These are phyloP conservation scores for Adelphocoris suturalis DNA, from an alignment of 2,888 invertebrate genomes.

Conservation along the genomic window DNA sequence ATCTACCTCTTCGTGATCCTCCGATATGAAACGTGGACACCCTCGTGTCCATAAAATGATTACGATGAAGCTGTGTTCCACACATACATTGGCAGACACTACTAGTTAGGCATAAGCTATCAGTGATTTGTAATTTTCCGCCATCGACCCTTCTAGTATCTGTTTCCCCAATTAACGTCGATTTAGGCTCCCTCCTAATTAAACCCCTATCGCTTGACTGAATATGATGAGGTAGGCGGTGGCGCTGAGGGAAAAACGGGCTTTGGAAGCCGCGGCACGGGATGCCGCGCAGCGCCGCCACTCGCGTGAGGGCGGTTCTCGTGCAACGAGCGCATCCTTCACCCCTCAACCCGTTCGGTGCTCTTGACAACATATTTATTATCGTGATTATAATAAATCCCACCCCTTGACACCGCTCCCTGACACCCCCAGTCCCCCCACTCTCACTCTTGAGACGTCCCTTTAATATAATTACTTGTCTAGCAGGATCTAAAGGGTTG, in stretches of 20 bases:
- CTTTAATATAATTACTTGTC: not conserved
- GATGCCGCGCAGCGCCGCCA: not conserved
- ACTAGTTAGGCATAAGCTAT: no score
- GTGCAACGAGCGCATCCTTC: slow-evolving; percentile 3
- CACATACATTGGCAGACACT: no score
- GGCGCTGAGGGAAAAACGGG: not conserved
- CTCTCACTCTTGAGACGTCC: not conserved
- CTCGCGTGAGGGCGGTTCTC: slow-evolving; percentile 1
- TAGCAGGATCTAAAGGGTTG: not conserved
- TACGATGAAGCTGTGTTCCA: no score
- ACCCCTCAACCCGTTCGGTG: not conserved
- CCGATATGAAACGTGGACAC: no score
- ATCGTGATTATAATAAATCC: slow-evolving; percentile 39
- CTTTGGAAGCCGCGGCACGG: not conserved
- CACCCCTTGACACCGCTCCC: not conserved
- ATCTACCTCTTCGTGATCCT: no score
- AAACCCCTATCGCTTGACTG: not conserved
- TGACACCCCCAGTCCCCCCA: not conserved
- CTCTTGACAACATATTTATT: slow-evolving; percentile 19
- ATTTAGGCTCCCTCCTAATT: not conserved
- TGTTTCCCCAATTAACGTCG: no score
- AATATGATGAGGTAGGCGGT: not conserved
- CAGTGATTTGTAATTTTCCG: no score
- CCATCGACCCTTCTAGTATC: no score
- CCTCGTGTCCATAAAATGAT: no score